Evolutionary conservation across 2,797 vertebrate genomes (phyloP), one percentile per base, ranked within the genome.

Genomic region (Staurois parvus): DNA sequence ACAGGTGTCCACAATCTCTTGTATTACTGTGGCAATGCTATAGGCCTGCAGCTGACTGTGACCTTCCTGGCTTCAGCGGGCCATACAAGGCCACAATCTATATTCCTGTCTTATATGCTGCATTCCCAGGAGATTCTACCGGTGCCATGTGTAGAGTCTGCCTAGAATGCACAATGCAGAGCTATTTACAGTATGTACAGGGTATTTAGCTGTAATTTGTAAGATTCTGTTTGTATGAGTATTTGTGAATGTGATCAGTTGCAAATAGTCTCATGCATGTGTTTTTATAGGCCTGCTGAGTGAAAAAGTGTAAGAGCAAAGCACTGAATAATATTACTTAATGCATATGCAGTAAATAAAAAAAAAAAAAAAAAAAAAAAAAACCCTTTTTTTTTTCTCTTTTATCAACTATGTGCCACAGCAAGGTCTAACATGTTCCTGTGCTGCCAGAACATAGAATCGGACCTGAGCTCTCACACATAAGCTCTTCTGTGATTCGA

Each of bases 21-120:
- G 42, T 70, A 34, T 72, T 59, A 59, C 45, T 59, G 79, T 59
- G 79, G 52, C 67, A 81, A 56, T 59, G 79, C 67, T 19, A 28
- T 26, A 59, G 79, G 79, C 79, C 79, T 72, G 70, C 79, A 81
- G 79, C 79, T 59, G 79, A 37, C 4, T 59, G 45, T 81, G 79
- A 81, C 79, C 79, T 81, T 81, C 79, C 56, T 70, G 79, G 79
- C 68, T 81, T 68, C 32, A 81, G 2, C 3, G 79, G 79, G 79
- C 79, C 67, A 40, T 59, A 59, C 79, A 34, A 81, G 68, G 79
- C 79, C 67, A 56, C 66, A n/a, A 30, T 79, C 40, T 34, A 10
- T 11, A 21, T 32, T 40, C 64, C 8, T 59, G 52, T 59, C 52
- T 59, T 59, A 21, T 59, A 21, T 59, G 52, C 19, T 24, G 52